Evolutionary conservation across 2,113 vertebrate genomes (phyloP).

Genomic region (Calidris pugnax): DNA sequence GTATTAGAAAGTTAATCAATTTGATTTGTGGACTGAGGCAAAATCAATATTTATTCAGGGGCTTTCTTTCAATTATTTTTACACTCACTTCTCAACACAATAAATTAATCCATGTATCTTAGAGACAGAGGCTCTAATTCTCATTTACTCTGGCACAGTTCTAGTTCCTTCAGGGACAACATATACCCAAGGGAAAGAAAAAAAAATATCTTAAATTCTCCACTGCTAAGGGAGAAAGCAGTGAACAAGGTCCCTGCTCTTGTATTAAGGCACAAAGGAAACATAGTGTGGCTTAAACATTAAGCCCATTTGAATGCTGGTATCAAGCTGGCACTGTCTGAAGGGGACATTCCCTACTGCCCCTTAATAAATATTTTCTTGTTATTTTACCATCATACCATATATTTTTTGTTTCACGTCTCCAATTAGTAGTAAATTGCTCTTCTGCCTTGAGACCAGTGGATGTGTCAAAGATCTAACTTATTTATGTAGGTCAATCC

Average conservation of each 20-base stretch:
- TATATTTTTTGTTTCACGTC: not conserved
- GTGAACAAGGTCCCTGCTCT: not conserved
- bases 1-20: not conserved
- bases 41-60: conserved; percentile 5
- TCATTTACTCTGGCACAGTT: not conserved
- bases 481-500: not conserved
- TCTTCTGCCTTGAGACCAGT: not conserved
- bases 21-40: not conserved
- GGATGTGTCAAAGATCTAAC: not conserved
- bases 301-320: not conserved
- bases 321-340: not conserved
- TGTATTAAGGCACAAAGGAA: not conserved
- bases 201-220: not conserved
- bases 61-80: not conserved
- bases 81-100: not conserved
- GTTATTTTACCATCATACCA: not conserved
- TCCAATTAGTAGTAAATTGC: not conserved
- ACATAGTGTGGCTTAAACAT: not conserved
- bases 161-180: not conserved
- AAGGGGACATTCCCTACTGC: not conserved
- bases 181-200: not conserved
- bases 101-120: not conserved
- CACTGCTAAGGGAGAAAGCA: not conserved
- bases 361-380: not conserved
- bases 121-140: not conserved